These are phyloP conservation scores for Syrista parreyssii DNA, from an alignment of 2,888 invertebrate genomes.

Conservation along the genomic window DNA sequence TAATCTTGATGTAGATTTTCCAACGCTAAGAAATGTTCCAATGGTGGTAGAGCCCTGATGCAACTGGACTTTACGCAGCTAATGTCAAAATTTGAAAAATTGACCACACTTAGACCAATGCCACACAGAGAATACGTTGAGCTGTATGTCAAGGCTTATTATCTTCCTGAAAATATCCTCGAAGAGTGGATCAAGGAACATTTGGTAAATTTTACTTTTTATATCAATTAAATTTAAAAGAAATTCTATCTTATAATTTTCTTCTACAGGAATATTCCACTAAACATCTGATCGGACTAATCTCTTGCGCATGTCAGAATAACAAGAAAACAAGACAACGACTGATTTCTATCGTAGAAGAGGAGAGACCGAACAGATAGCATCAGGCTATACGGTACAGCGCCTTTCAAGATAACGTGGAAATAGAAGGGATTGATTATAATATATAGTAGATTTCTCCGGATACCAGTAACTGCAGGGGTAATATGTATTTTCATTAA, in stretches of 20 bases:
- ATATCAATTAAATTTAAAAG: not conserved
- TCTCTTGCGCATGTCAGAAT: slow-evolving; percentile 88
- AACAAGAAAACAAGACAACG: slow-evolving; percentile 88
- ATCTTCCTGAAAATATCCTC: slow-evolving; percentile 87
- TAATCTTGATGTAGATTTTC: slow-evolving; percentile 74
- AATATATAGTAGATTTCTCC: not conserved
- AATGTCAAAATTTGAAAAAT: slow-evolving; percentile 88
- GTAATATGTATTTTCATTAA: not conserved
- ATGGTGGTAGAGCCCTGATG: slow-evolving; percentile 97
- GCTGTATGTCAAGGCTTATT: slow-evolving; percentile 95
- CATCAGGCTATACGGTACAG: slow-evolving; percentile 19
- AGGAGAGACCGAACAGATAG: slow-evolving; percentile 59
- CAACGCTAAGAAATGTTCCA: slow-evolving; percentile 92
- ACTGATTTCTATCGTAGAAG: slow-evolving; percentile 79
- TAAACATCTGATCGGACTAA: slow-evolving; percentile 86
- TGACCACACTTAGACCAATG: slow-evolving; percentile 84
- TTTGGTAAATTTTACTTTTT: slow-evolving; percentile 68
- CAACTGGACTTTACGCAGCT: slow-evolving; percentile 97
- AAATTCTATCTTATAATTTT: slow-evolving; percentile 19
- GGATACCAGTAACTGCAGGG: not conserved
- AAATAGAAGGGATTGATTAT: not conserved
- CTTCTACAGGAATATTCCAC: slow-evolving; percentile 82
- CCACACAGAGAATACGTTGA: slow-evolving; percentile 93
- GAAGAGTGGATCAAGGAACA: slow-evolving; percentile 91
- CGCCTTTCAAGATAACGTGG: not conserved